Evolutionary conservation across 1,140 invertebrate genomes (phyloP), one percentile per base, ranked within the genome.

Genomic region (Paracyclopina nana): DNA sequence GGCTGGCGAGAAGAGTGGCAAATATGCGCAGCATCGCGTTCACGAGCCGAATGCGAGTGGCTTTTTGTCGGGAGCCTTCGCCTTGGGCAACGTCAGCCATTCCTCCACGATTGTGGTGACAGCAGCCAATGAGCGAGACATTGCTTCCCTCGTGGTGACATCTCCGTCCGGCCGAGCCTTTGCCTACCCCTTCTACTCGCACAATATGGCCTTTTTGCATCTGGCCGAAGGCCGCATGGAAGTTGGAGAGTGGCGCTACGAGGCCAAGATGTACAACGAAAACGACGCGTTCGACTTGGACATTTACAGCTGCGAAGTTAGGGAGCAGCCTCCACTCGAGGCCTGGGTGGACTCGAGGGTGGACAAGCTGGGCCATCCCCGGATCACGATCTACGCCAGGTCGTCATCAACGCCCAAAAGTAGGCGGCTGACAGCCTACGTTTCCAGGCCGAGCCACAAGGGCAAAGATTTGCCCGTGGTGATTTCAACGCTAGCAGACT

Each of bases 401-500:
- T 58, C 20, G 56, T 56, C 46, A 30, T 58, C 50, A 58, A 54
- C 51, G 56, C 57, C 8, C 50, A 65, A 64, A 68, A 72, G 1
- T 71, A 69, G 59, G 59, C 62, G 14, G 68, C 67, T 4, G 64
- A 67, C 44, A 62, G 62, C 25, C 70, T 70, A 6, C 63, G 72
- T 1, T 51, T 70, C 16, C 62, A 62, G 9, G 69, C 69, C 64
- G 65, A 58, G 69, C 71, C 30, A 65, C 68, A 58, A 68, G 9
- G 56, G 54, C 38, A n/a, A 38, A 30, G 29, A 34, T 5, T 48
- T 48, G 18, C 25, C 25, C 11, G 9, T 60, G 28, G 61, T 66
- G 20, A 64, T 58, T 25, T 63, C 72, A 26, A 64, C 68, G 53
- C 60, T 76, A 3, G 58, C 71, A 30, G 74, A 76, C 60, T 71